Evolutionary conservation across 2,797 vertebrate genomes (phyloP).

Genomic region (Malacoraja senta): DNA sequence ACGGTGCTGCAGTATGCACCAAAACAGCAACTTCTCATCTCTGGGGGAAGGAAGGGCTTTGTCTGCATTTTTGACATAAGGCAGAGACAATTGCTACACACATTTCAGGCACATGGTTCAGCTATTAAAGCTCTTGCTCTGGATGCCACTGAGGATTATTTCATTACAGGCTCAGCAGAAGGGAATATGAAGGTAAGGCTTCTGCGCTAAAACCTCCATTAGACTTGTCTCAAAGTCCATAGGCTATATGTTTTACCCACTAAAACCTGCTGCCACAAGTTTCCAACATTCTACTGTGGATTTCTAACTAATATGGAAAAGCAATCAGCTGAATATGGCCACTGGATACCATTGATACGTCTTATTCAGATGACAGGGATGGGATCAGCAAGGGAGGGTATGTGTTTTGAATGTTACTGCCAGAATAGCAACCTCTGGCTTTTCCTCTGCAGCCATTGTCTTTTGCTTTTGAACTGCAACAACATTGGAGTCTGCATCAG

Average conservation of each 20-base stretch:
- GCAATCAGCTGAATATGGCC: neutral
- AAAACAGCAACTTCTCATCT: constrained; percentile 86
- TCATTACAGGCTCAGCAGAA: constrained; percentile 90
- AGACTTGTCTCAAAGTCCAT: neutral
- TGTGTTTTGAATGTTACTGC: neutral
- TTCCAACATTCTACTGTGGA: neutral
- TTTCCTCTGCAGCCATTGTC: neutral
- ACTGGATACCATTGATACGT: neutral
- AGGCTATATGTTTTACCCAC: too few species aligned
- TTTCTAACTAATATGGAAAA: neutral
- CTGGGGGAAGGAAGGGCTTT: constrained; percentile 85
- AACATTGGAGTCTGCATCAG: too few species aligned
- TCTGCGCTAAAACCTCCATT: accelerated
- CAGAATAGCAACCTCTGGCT: neutral
- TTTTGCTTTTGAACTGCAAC: neutral
- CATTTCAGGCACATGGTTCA: constrained; percentile 93
- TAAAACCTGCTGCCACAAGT: neutral
- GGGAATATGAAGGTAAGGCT: constrained; percentile 90
- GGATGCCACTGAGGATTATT: constrained; percentile 84
- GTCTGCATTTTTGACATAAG: constrained; percentile 91
- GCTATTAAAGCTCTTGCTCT: constrained; percentile 87
- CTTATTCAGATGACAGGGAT: neutral
- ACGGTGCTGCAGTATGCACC: constrained; percentile 91
- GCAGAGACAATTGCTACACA: constrained; percentile 86
- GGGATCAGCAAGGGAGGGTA: neutral